These are phyloP conservation scores for Volucella inflata DNA, from an alignment of 2,888 invertebrate species.

Conservation along the genomic window DNA sequence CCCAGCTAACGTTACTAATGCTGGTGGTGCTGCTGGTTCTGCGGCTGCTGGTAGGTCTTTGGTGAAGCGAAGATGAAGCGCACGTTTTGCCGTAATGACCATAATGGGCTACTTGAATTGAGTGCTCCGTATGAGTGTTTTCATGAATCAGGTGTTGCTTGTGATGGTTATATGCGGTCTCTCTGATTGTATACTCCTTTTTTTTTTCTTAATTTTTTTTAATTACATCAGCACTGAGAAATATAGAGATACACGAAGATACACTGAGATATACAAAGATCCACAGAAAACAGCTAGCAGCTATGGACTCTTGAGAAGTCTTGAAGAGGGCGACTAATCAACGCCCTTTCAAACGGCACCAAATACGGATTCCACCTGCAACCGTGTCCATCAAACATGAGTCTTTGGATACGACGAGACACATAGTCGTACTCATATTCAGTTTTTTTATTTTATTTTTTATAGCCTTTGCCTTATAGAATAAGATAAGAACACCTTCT, in stretches of 20 bases:
- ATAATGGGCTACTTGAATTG: slow-evolving; percentile 71
- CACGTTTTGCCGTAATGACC: slow-evolving; percentile 66
- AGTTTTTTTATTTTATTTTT: background rate
- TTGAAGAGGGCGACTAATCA: slow-evolving; percentile 24
- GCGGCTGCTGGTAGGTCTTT: background rate
- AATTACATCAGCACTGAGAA: slow-evolving; percentile 52
- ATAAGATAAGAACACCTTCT: slow-evolving; percentile 61
- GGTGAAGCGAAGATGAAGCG: background rate
- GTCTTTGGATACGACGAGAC: slow-evolving; percentile 45
- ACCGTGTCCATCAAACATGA: slow-evolving; percentile 59
- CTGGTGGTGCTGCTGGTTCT: slow-evolving; percentile 9
- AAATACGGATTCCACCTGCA: slow-evolving; percentile 44
- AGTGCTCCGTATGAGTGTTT: slow-evolving; percentile 40
- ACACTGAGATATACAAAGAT: background rate
- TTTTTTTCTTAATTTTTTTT: slow-evolving; percentile 72
- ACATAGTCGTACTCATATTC: too few relatives aligned
- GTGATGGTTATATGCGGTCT: slow-evolving; percentile 35
- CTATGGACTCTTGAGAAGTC: background rate
- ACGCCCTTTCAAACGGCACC: slow-evolving; percentile 36
- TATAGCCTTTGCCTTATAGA: background rate
- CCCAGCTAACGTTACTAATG: slow-evolving; percentile 7
- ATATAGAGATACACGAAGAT: slow-evolving; percentile 1
- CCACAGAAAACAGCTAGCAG: background rate
- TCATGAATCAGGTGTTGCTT: slow-evolving; percentile 51
- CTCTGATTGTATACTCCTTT: slow-evolving; percentile 56